Base-by-base conservation (phyloP, 2,888 invertebrate species). In the Spodoptera littoralis region DNA sequence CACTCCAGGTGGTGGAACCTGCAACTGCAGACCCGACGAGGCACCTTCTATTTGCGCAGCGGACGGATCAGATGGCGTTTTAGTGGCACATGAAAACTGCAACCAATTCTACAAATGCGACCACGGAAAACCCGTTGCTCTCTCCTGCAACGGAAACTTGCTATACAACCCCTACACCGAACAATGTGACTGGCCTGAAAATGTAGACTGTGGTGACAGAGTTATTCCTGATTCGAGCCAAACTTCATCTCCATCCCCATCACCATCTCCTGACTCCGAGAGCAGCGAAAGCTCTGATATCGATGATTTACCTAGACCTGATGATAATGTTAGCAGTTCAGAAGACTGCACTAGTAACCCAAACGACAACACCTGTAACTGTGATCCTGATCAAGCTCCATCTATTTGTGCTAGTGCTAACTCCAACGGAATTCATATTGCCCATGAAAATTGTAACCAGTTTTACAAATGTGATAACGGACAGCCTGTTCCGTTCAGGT, bases 381-480 rank as follows among this genome's bases (percentile, higher is more conserved):
- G 75, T 41, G 61, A 80, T 30, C 86, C 86, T 2, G 71, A 73
- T 12, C 69, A 83, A 65, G 87, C 86, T 24, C 73, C 79, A 1
- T 58, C 77, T 22, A 83, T 87, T 30, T 87, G 87, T 41, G 75
- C 80, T 1, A 62, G 56, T 41, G 60, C 66, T 0, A 75, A 58
- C 22, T 81, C 84, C 11, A 66, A 82, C 3, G 75, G 79, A n/a
- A 46, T 73, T 1, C 55, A 82, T 2, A 62, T 84, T 8, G 83
- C 85, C 43, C 82, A 85, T 56, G 81, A 84, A 52, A 74, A 82
- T 44, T 86, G 85, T 60, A 81, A 84, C 60, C 66, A 81, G 18
- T 86, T 79, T 53, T 85, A 86, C 45, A 65, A 62, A 44, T 86
- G 85, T 50, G 43, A 24, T 22, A 55, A 73, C 12, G 84, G 83